A percentile compares a stretch with the other conserved stretches of the same genome.
Conservation (phyloP, 2,797 vertebrate genomes). For the Sebastes kiyomatsui region DNA sequence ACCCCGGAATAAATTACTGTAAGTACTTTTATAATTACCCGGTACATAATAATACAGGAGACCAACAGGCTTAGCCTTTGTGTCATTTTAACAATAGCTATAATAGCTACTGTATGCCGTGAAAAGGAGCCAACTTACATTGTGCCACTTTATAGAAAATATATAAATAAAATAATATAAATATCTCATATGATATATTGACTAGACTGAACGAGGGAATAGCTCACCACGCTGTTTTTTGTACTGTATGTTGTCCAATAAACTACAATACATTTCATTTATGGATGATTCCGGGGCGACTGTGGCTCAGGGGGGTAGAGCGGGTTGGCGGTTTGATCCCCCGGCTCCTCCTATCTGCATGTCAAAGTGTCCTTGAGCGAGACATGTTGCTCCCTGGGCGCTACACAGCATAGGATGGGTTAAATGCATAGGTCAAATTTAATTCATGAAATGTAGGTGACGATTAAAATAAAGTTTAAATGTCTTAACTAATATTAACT, state of each 20-base stretch:
- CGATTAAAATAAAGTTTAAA: not conserved
- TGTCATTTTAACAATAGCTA: not conserved
- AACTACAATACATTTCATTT: not conserved
- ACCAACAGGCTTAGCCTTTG: not conserved
- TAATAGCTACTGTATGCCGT: not conserved
- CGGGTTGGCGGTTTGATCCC: no score
- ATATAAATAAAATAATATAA: not conserved
- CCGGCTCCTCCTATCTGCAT: no score
- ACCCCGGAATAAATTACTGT: not conserved
- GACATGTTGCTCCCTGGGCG: no score
- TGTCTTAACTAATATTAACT: not conserved
- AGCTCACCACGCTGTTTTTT: not conserved
- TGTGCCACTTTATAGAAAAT: not conserved
- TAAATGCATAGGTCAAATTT: no score
- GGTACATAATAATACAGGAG: not conserved
- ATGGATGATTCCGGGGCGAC: no score
- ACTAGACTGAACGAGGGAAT: not conserved
- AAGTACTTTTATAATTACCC: not conserved
- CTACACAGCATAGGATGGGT: no score
- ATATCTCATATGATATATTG: not conserved
- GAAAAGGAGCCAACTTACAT: not conserved
- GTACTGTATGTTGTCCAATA: not conserved
- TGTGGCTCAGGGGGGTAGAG: no score
- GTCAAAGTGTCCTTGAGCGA: no score
- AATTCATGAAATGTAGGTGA: no score